A percentile compares a stretch with the other conserved stretches of the same genome.
Conservation (phyloP, 2,888 invertebrate species). For the Zelleria hepariella region DNA sequence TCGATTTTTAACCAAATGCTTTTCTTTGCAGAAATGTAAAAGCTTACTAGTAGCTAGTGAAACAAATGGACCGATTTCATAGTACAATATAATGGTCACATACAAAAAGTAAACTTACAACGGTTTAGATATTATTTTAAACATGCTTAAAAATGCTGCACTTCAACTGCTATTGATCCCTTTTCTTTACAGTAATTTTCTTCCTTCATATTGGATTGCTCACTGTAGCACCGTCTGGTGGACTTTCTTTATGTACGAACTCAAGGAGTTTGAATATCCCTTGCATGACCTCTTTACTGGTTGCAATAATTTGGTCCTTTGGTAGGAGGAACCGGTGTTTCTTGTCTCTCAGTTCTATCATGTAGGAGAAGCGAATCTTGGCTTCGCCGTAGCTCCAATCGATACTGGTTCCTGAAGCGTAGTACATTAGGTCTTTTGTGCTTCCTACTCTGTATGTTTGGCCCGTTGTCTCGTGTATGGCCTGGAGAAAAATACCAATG, state of each 20-base stretch:
- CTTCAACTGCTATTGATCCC: not conserved
- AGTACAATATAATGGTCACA: not conserved
- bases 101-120: not conserved
- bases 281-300: constrained; percentile 35
- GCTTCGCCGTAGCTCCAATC: constrained; percentile 58
- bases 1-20: constrained; percentile 38
- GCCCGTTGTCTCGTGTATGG: constrained; percentile 39
- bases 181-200: not conserved
- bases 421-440: constrained; percentile 64
- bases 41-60: not conserved
- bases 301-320: constrained; percentile 43
- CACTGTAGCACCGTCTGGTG: not conserved
- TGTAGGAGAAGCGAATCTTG: constrained; percentile 52
- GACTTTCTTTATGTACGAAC: constrained; percentile 31
- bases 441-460: constrained; percentile 60
- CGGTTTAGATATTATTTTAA: not conserved
- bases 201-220: not conserved
- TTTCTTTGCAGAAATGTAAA: not conserved
- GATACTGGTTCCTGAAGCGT: constrained; percentile 47
- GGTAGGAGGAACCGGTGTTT: constrained; percentile 49
- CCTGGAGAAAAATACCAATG: constrained; percentile 24
- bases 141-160: not conserved
- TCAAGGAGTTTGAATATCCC: constrained; percentile 46
- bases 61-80: not conserved
- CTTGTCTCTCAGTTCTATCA: constrained; percentile 56